Evolutionary conservation across 2,797 vertebrate species (phyloP).

Genomic region (Syngnathus rostellatus): DNA sequence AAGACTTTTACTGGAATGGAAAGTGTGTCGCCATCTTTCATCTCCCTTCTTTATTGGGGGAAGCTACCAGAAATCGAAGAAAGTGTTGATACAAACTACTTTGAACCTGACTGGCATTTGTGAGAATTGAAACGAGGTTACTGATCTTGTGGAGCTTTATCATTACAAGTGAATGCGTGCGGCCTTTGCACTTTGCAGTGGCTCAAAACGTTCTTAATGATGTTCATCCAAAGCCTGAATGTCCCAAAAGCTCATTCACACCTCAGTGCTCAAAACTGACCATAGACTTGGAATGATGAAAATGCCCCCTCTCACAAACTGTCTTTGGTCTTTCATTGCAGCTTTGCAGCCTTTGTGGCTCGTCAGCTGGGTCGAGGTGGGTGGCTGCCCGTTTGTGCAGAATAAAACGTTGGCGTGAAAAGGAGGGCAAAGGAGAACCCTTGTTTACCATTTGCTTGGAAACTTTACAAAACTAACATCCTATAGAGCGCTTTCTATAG

Average conservation of each 20-base stretch:
- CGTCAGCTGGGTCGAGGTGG: conserved; percentile 31
- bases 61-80: conserved; percentile 15
- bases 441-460: conserved; percentile 51
- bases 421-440: conserved; percentile 35
- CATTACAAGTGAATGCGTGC: conserved; percentile 36
- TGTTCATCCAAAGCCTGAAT: conserved; percentile 41
- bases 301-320: conserved; percentile 25
- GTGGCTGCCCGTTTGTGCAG: conserved; percentile 47
- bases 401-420: conserved; percentile 41
- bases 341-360: conserved; percentile 51
- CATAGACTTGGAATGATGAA: conserved; percentile 40
- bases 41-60: conserved; percentile 21
- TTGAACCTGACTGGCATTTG: conserved; percentile 7
- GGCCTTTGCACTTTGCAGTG: conserved; percentile 34
- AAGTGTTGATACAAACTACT: conserved; percentile 13
- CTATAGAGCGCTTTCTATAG: conserved; percentile 47
- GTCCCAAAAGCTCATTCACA: conserved; percentile 54
- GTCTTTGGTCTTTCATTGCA: conserved; percentile 27
- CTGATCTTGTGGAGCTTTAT: conserved; percentile 15
- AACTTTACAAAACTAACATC: conserved; percentile 57
- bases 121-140: conserved; percentile 8
- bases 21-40: conserved; percentile 30
- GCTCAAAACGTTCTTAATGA: conserved; percentile 45
- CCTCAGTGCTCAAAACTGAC: conserved; percentile 45
- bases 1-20: conserved; percentile 31